Evolutionary conservation across 1,140 invertebrate genomes (phyloP), one percentile per base, ranked within the genome.

Genomic region (Heliconius hewitsoni): DNA sequence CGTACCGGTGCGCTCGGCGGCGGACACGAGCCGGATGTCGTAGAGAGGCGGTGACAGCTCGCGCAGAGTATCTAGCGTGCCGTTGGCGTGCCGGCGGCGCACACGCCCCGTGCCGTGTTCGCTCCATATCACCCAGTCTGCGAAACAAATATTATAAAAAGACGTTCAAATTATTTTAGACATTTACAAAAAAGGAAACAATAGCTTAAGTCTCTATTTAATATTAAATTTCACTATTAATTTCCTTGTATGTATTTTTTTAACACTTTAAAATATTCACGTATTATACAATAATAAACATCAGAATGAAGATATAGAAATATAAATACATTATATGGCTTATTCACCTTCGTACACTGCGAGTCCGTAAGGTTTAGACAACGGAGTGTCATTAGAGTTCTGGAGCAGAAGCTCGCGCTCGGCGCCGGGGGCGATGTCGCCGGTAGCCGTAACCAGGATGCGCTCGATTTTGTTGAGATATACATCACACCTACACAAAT

Each of bases 381-480:
- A 91, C 90, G 83, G 94, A 87, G 91, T 95, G 18, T 96, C 95
- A 1, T 96, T 94, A 5, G 95, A 90, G 74, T 96, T 94, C n/a
- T 95, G 94, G 2, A 97, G 93, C 6, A 97, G 81, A 81, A 95
- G 89, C 85, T 95, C 95, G 19, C 98, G 95, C 87, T 97, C 96
- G 11, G 95, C 16, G 97, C 97, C 74, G 81, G 95, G 88, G 81
- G 94, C 94, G 13, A 97, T 94, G 87, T 97, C 96, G 13, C 94
- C 95, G 9, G 97, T 97, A 87, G 97, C 95, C 66, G 98, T 94
- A 79, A 96, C 95, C 39, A 77, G 78, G 76, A 98, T 95, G 2
- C 97, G 96, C 91, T 98, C 98, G 3, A 98, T 97, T 86, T 95
- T 96, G 82, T 96, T 95, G 30, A 96, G 89, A 84, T 96, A 96